Evolutionary conservation across 2,113 vertebrate species (phyloP).

Genomic region (Pitta sordida): DNA sequence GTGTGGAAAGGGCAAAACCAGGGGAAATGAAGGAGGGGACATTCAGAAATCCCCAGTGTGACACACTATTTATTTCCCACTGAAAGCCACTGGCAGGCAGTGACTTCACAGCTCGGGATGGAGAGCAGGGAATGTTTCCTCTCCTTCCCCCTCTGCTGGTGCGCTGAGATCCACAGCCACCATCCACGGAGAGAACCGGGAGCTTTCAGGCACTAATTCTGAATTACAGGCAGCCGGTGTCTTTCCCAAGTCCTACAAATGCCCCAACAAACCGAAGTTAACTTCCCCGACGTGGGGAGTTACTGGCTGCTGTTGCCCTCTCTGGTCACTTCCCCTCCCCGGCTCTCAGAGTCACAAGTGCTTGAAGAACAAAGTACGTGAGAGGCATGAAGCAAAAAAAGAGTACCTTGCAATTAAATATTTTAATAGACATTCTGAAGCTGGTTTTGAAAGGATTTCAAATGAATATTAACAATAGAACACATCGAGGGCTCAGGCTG

Average conservation of each 20-base stretch:
- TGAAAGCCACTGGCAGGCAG: background rate
- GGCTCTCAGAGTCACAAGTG: background rate
- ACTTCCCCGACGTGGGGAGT: background rate
- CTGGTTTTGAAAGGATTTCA: background rate
- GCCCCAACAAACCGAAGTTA: background rate
- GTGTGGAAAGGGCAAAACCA: background rate
- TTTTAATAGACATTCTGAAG: constrained; percentile 20
- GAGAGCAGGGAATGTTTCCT: background rate
- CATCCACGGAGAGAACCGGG: background rate
- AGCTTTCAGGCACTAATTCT: background rate
- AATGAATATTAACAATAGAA: background rate
- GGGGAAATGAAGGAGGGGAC: too few species aligned
- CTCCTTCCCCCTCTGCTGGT: background rate
- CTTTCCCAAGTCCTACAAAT: background rate
- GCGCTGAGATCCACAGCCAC: background rate
- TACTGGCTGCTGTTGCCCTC: background rate
- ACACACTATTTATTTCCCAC: background rate
- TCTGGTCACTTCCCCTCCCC: too few species aligned
- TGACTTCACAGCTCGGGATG: background rate
- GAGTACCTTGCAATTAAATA: constrained; percentile 47
- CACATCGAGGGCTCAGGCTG: background rate
- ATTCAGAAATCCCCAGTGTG: background rate
- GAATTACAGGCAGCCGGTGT: background rate
- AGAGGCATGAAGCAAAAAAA: background rate
- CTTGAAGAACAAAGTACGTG: background rate